Evolutionary conservation across 2,888 invertebrate species (phyloP).

Genomic region (Nephrocerus scutellatus): DNA sequence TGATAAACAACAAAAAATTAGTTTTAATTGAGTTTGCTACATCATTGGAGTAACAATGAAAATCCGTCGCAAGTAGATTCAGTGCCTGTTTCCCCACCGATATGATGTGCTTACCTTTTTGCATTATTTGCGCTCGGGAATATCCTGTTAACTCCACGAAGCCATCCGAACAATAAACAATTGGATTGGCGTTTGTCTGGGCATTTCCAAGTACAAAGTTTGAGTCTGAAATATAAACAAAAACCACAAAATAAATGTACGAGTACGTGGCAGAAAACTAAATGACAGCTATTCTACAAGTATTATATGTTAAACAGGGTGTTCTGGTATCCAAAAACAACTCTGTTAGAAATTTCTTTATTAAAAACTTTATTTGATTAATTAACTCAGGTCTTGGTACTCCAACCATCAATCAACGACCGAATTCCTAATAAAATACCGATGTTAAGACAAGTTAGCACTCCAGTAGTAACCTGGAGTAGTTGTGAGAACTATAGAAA

Average conservation of each 20-base stretch:
- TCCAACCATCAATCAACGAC: too few species aligned
- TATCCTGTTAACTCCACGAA: constrained; percentile 94
- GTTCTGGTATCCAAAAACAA: neutral
- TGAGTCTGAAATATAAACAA: constrained; percentile 62
- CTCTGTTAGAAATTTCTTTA: too few species aligned
- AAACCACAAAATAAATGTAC: constrained; percentile 9
- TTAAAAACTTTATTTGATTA: too few species aligned
- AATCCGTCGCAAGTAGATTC: neutral
- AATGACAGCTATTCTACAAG: neutral
- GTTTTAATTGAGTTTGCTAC: constrained; percentile 1
- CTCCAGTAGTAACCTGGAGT: too few species aligned
- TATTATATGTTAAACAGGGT: neutral
- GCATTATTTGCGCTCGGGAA: constrained; percentile 92
- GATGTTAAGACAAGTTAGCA: too few species aligned
- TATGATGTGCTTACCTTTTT: constrained; percentile 56
- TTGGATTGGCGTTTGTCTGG: constrained; percentile 82
- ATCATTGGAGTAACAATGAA: neutral
- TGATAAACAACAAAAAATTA: constrained; percentile 1
- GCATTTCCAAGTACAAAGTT: constrained; percentile 95
- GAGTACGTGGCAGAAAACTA: constrained; percentile 1
- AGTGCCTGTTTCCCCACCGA: neutral
- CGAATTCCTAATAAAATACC: too few species aligned
- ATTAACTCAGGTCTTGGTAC: too few species aligned
- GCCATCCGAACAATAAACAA: constrained; percentile 94
- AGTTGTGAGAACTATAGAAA: too few species aligned